Evolutionary conservation across 2,797 vertebrate species (phyloP).

Genomic region (Onychomys arenicola): DNA sequence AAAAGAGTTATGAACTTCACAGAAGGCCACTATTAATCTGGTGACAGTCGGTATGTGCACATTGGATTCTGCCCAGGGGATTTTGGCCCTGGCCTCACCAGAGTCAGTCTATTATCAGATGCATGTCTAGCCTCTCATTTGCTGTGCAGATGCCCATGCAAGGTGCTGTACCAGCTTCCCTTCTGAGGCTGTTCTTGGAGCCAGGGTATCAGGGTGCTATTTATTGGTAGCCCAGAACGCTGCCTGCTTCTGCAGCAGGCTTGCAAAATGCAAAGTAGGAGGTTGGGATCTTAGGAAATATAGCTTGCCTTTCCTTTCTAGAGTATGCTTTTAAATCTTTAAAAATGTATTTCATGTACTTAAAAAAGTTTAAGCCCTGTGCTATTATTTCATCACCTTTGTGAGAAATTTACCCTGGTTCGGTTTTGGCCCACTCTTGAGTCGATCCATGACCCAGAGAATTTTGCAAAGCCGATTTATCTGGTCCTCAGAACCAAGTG

Average conservation of each 20-base stretch:
- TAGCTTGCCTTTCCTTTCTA: conserved; percentile 18
- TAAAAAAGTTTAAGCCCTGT: background rate
- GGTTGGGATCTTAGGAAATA: background rate
- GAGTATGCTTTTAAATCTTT: background rate
- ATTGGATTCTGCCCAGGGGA: background rate
- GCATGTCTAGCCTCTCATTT: background rate
- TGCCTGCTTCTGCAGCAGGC: background rate
- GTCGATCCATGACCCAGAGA: too few species aligned
- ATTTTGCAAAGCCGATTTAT: background rate
- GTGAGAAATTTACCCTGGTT: background rate
- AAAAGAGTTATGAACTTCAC: conserved; percentile 47
- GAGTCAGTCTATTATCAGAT: background rate
- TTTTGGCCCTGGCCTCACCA: background rate
- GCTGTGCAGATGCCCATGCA: too few species aligned
- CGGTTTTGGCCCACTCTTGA: background rate
- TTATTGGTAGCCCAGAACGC: background rate
- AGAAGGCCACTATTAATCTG: conserved; percentile 7
- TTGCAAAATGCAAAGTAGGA: background rate
- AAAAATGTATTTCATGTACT: background rate
- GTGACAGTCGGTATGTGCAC: accelerated
- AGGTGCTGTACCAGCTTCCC: background rate
- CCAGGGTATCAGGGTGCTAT: background rate
- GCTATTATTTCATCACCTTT: background rate
- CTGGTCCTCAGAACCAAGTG: background rate
- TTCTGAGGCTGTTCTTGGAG: background rate